Evolutionary conservation across 2,113 vertebrate genomes (phyloP).

Genomic region (Spermophilus dauricus): DNA sequence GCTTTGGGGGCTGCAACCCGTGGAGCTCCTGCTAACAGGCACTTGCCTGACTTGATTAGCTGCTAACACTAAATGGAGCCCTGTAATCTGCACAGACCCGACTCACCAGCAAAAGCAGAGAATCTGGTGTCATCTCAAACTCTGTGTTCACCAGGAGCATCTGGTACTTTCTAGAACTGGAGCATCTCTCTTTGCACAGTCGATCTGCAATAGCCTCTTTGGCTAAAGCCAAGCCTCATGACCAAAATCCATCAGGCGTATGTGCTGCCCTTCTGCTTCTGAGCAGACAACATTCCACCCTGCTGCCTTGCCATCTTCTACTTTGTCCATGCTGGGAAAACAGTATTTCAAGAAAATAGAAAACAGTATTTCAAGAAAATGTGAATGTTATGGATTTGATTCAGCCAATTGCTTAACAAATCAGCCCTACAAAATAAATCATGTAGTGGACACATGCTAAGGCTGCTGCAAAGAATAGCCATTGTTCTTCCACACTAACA

Average conservation of each 20-base stretch:
- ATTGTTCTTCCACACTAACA: background rate
- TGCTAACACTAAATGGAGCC: too few species aligned
- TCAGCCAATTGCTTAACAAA: background rate
- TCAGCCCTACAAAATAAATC: background rate
- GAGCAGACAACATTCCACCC: background rate
- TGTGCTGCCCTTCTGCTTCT: background rate
- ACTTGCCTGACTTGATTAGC: too few species aligned
- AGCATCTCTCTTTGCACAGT: too few species aligned
- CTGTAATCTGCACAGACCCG: too few species aligned
- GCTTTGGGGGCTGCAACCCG: too few species aligned
- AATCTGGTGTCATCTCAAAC: too few species aligned
- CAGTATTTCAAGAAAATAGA: background rate
- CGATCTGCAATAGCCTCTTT: background rate
- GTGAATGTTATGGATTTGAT: background rate
- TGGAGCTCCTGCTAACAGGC: too few species aligned
- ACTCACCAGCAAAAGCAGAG: too few species aligned
- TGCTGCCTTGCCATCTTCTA: background rate
- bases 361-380: background rate
- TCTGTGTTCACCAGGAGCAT: background rate
- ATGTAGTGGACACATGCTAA: accelerated
- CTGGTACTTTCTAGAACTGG: background rate
- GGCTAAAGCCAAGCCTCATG: background rate
- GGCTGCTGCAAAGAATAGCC: background rate
- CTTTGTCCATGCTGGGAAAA: background rate
- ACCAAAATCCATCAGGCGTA: background rate